Evolutionary conservation across 2,113 vertebrate genomes (phyloP).

Genomic region (Leucopsar rothschildi): DNA sequence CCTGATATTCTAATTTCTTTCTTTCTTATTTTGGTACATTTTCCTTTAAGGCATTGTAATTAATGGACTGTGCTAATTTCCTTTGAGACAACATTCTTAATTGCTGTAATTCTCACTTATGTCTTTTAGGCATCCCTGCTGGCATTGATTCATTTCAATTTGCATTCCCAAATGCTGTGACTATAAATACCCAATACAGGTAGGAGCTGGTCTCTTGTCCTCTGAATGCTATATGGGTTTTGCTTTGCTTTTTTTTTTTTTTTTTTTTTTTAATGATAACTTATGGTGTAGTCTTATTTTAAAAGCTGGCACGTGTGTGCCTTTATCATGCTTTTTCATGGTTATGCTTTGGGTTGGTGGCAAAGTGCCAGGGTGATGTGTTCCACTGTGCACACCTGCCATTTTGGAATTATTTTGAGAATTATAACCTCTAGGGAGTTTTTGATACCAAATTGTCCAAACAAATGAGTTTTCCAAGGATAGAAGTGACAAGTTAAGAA

Average conservation of each 20-base stretch:
- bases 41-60: constrained; percentile 73
- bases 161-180: constrained; percentile 42
- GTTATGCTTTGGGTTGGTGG: not conserved
- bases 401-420: not conserved
- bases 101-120: constrained; percentile 72
- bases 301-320: not conserved
- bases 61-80: constrained; percentile 74
- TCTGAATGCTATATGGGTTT: not conserved
- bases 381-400: not conserved
- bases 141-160: constrained; percentile 67
- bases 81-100: constrained; percentile 72
- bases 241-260: not conserved
- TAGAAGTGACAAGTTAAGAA: not conserved
- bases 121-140: constrained; percentile 69
- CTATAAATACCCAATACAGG: constrained; percentile 55
- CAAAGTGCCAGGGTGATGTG: not conserved
- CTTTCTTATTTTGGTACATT: constrained; percentile 47
- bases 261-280: not conserved
- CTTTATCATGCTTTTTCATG: not conserved
- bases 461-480: not conserved
- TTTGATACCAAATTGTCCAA: not conserved
- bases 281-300: not conserved
- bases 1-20: constrained; percentile 62
- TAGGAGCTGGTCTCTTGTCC: not conserved
- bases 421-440: not conserved